A percentile compares a stretch with the other conserved stretches of the same genome.
phyloP scores from a whole-genome alignment of 1,140 invertebrate species.

The Penaeus japonicus region DNA sequence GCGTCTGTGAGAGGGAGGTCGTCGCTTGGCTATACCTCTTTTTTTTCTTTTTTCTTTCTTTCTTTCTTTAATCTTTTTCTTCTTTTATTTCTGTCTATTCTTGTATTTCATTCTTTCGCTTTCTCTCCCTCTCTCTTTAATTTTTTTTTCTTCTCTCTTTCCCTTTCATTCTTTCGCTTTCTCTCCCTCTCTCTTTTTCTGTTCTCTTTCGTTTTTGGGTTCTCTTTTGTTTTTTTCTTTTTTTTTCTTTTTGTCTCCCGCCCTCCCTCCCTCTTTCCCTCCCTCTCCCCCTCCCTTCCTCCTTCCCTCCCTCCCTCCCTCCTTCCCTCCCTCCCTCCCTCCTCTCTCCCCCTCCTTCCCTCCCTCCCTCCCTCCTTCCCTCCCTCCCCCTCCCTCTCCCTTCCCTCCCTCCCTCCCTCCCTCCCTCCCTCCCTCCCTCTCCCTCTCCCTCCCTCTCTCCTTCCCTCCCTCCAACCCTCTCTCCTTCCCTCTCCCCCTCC shows the following conservation, averaged over 20 bases:
- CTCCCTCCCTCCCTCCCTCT: too few relatives aligned
- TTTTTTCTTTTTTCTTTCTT: too few relatives aligned
- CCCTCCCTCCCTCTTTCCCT: neutral
- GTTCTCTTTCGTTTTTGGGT: neutral
- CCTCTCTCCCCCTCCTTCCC: too few relatives aligned
- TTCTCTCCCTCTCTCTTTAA: neutral
- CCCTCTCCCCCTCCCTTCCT: neutral
- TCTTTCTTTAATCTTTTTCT: too few relatives aligned
- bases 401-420: neutral
- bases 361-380: too few relatives aligned
- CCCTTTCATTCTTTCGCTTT: constrained; percentile 3
- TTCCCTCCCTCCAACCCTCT: too few relatives aligned
- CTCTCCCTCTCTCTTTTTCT: constrained; percentile 6
- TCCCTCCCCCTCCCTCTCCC: neutral
- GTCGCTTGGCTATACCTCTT: too few relatives aligned
- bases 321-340: neutral
- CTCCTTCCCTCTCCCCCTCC: neutral
- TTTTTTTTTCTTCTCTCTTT: too few relatives aligned
- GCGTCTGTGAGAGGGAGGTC: too few relatives aligned
- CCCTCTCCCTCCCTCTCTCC: too few relatives aligned
- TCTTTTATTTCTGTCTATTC: too few relatives aligned
- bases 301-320: neutral
- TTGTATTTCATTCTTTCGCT: too few relatives aligned
- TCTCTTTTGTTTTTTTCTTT: neutral
- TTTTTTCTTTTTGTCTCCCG: neutral